phyloP scores from a whole-genome alignment of 2,888 invertebrate genomes.

The Unio pictorum region DNA sequence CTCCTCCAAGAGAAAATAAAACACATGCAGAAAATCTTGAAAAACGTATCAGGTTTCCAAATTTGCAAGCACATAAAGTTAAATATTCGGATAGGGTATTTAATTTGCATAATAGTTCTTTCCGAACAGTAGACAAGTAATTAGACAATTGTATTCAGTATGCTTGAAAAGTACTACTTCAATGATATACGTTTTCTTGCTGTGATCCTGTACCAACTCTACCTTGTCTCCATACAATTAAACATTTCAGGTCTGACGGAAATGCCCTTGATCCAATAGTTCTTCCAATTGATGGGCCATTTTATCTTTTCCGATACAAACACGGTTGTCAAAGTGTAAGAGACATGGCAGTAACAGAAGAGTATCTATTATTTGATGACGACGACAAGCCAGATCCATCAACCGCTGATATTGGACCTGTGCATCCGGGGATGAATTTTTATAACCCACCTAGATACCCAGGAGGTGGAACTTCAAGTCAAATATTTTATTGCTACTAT shows the following conservation, averaged over 20 bases:
- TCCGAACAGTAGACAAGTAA: too few relatives aligned
- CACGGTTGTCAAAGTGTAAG: constrained; percentile 13
- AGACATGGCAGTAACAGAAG: constrained; percentile 7
- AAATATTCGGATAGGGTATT: too few relatives aligned
- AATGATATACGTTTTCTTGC: too few relatives aligned
- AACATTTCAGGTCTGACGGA: constrained; percentile 12
- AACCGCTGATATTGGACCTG: neutral
- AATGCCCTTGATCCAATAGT: neutral
- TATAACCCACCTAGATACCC: neutral
- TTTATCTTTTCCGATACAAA: constrained; percentile 16
- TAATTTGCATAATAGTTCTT: too few relatives aligned
- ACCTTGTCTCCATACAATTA: too few relatives aligned
- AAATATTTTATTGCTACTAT: constrained; percentile 13
- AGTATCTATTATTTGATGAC: constrained; percentile 10
- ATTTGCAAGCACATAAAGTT: too few relatives aligned
- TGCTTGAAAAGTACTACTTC: too few relatives aligned
- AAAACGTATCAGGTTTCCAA: too few relatives aligned
- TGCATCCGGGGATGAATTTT: constrained; percentile 2
- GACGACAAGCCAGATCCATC: constrained; percentile 1
- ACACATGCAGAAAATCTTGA: too few relatives aligned
- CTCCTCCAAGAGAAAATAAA: too few relatives aligned
- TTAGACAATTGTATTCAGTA: too few relatives aligned
- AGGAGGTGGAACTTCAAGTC: constrained; percentile 4
- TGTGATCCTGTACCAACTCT: too few relatives aligned
- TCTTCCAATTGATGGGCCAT: constrained; percentile 10